Evolutionary conservation across 2,888 invertebrate genomes (phyloP), one percentile per base, ranked within the genome.

Genomic region (Phymatocera aterrima): DNA sequence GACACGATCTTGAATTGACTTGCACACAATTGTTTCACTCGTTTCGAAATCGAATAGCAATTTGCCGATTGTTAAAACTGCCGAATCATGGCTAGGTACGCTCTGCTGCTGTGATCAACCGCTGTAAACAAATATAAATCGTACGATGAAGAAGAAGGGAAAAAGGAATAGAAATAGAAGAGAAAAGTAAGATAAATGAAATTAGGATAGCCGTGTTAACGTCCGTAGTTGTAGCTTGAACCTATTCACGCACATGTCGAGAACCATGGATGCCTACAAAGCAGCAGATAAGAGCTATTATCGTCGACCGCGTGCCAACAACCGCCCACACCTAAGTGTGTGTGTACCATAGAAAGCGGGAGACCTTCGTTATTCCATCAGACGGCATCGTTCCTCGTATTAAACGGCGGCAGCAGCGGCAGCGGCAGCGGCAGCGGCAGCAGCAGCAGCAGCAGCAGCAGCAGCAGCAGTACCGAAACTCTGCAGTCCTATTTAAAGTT

Each of bases 271-370:
- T 18, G 40, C 6, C 54, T 60, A 60, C 57, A 75, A 60, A 75
- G 75, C 51, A 72, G 72, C 51, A 72, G 72, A 51, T 75, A 75
- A 75, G 15, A 28, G 57, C 75, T 75, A n/a, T n/a, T n/a, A 75
- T 75, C 72, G 72, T 72, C 43, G n/a, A 75, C 54, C 15, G 57
- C 54, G 75, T 40, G 75, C 75, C 75, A 75, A 60, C 75, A 54
- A n/a, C 43, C 37, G 60, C 75, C 75, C 40, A 75, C 75, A 57
- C 75, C n/a, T 18, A 46, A n/a, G 34, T 15, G 12, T 12, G 57
- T 8, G 37, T 43, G 37, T 6, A 24, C 10, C 60, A 21, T 75
- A 75, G 75, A 75, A 75, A 75, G 40, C 75, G 75, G 40, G 37
- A 72, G 43, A 24, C 57, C 57, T 57, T 75, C 75, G 57, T 57